phyloP scores from a whole-genome alignment of 2,797 vertebrate genomes.

The Acipenser transmontanus region DNA sequence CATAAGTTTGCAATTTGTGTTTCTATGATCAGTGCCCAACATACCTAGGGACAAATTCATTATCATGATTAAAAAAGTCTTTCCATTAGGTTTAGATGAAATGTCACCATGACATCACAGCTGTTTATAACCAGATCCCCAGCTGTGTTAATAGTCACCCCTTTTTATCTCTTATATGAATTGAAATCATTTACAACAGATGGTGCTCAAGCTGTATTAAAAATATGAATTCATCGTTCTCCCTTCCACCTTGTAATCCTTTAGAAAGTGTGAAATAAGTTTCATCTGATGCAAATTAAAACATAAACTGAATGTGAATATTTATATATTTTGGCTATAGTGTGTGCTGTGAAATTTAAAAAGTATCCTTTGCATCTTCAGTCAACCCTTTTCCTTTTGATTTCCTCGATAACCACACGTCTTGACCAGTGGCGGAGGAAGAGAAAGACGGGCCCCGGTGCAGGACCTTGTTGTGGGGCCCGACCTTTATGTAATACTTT shows the following conservation, averaged over 20 bases:
- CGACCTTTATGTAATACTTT: too few species aligned
- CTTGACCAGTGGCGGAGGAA: too few species aligned
- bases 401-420: neutral
- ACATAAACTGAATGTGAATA: constrained; percentile 18
- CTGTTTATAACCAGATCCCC: constrained; percentile 14
- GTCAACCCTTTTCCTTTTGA: neutral
- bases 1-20: constrained; percentile 39
- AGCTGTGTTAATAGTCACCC: constrained; percentile 12
- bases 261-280: constrained; percentile 26
- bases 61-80: constrained; percentile 55
- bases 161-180: constrained; percentile 18
- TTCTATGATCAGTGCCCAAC: constrained; percentile 52
- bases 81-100: constrained; percentile 48
- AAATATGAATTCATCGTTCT: constrained; percentile 15
- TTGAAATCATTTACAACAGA: constrained; percentile 21
- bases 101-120: constrained; percentile 15
- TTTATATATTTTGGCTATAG: constrained; percentile 14
- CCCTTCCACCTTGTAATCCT: constrained; percentile 20
- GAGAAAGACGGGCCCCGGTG: too few species aligned
- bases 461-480: too few species aligned
- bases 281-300: constrained; percentile 24
- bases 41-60: constrained; percentile 60
- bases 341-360: neutral
- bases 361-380: neutral
- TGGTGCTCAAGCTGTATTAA: constrained; percentile 11